Conservation (phyloP, 2,888 invertebrate species). For the Glaucopsyche alexis region DNA sequence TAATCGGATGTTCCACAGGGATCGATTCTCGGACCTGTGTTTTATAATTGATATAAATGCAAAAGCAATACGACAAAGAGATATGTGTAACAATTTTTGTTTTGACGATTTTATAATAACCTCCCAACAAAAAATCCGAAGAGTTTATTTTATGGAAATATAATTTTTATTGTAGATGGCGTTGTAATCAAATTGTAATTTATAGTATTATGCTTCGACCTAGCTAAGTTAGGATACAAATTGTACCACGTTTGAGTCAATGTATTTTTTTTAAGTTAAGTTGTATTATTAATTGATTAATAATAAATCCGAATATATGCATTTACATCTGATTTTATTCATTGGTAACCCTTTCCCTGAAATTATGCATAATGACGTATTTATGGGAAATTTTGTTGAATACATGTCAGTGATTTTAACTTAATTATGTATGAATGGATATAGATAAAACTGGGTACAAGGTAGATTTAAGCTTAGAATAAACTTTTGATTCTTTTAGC, state of each 20-base stretch:
- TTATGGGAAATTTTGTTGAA: too few species aligned
- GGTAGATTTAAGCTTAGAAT: too few species aligned
- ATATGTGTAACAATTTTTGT: neutral
- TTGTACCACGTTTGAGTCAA: slow-evolving; percentile 64
- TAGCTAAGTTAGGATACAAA: slow-evolving; percentile 65
- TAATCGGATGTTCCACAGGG: slow-evolving; percentile 8
- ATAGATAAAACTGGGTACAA: too few species aligned
- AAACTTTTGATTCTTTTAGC: too few species aligned
- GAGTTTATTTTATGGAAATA: slow-evolving; percentile 13
- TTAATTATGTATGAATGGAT: too few species aligned
- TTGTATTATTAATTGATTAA: slow-evolving; percentile 73
- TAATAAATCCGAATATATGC: slow-evolving; percentile 79
- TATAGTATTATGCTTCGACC: slow-evolving; percentile 75
- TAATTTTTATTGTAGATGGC: slow-evolving; percentile 47
- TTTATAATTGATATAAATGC: slow-evolving; percentile 8
- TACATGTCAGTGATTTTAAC: too few species aligned
- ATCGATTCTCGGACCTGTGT: neutral
- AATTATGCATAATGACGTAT: too few species aligned
- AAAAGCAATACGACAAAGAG: neutral
- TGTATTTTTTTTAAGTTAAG: slow-evolving; percentile 76
- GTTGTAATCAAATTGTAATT: slow-evolving; percentile 74
- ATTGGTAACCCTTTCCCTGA: neutral
- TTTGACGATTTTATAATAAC: neutral
- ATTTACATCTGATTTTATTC: slow-evolving; percentile 57
- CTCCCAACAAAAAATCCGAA: neutral